Conservation (phyloP, 2,797 vertebrate species). For the Halcyon smyrnensis region DNA sequence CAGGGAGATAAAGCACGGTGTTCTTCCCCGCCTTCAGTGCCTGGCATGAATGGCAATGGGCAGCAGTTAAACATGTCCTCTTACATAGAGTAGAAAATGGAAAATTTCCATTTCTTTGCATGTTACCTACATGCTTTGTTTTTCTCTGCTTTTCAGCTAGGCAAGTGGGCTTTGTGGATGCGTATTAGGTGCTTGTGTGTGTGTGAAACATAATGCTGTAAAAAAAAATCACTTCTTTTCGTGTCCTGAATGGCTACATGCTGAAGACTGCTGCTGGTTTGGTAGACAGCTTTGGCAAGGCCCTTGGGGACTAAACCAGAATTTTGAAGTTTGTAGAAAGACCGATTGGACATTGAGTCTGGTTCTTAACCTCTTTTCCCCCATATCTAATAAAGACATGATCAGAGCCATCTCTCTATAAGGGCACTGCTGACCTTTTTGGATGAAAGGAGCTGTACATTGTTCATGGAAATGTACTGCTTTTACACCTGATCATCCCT, state of each 20-base stretch:
- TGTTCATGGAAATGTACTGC: constrained; percentile 27
- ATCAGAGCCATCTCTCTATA: constrained; percentile 21
- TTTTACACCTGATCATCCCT: constrained; percentile 57
- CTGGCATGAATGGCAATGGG: not conserved
- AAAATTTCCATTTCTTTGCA: not conserved
- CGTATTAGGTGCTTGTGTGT: not conserved
- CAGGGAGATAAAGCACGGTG: not conserved
- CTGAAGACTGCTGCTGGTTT: not conserved
- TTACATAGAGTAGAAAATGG: not conserved
- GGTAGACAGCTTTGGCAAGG: not conserved
- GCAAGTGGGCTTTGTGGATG: not conserved
- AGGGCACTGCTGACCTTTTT: constrained; percentile 44
- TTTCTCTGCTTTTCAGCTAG: not conserved
- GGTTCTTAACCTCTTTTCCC: constrained; percentile 37
- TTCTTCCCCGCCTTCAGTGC: not conserved
- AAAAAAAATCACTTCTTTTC: constrained; percentile 11
- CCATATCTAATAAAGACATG: not conserved
- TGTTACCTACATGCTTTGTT: not conserved
- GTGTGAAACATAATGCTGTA: constrained; percentile 21
- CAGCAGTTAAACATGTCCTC: not conserved
- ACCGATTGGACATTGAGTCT: constrained; percentile 2
- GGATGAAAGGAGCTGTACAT: constrained; percentile 37
- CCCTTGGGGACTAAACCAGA: not conserved
- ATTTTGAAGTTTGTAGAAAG: constrained; percentile 33
- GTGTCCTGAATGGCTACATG: not conserved